phyloP scores from a whole-genome alignment of 1,140 invertebrate genomes.

The Philaenus spumarius region DNA sequence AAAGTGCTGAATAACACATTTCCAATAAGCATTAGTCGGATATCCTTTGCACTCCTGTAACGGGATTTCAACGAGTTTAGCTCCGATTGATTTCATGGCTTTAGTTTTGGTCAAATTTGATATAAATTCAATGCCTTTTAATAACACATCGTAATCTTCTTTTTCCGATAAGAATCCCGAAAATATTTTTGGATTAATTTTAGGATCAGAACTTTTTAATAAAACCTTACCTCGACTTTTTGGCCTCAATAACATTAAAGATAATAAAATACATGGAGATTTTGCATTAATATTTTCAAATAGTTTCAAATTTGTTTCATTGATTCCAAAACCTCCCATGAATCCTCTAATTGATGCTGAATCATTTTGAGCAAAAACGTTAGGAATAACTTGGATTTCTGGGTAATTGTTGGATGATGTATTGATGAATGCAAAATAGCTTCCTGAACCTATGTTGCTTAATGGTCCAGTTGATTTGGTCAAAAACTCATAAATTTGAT shows the following conservation, averaged over 20 bases:
- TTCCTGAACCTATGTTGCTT: background rate
- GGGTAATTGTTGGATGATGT: slow-evolving; percentile 21
- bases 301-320: background rate
- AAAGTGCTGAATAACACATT: slow-evolving; percentile 74
- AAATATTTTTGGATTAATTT: slow-evolving; percentile 1
- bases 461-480: slow-evolving; percentile 28
- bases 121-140: slow-evolving; percentile 22
- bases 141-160: background rate
- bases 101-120: slow-evolving; percentile 23
- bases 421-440: slow-evolving; percentile 15
- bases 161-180: background rate
- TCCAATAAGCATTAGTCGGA: slow-evolving; percentile 70
- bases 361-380: background rate
- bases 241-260: background rate
- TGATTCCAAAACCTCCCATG: background rate
- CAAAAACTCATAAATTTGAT: slow-evolving; percentile 19
- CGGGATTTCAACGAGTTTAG: slow-evolving; percentile 52
- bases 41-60: slow-evolving; percentile 71
- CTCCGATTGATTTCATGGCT: slow-evolving; percentile 30
- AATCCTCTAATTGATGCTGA: background rate
- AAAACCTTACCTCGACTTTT: slow-evolving; percentile 6
- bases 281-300: slow-evolving; percentile 1
- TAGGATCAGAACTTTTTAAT: background rate
- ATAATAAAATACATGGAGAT: background rate
- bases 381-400: slow-evolving; percentile 12